Conservation (phyloP, 2,888 invertebrate genomes). For the Ctenicera cuprea region DNA sequence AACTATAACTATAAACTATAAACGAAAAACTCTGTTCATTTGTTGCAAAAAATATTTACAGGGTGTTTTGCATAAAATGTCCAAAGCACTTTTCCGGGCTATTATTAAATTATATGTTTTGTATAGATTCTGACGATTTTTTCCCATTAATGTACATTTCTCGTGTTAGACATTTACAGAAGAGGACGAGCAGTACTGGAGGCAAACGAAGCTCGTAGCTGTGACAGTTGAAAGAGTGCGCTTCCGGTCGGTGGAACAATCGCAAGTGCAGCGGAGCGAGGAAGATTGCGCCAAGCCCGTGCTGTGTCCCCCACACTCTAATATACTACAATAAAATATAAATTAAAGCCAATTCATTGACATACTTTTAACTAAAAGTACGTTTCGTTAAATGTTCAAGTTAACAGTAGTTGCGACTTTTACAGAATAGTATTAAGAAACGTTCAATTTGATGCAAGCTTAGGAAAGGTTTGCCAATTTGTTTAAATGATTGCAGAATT, state of each 20-base stretch:
- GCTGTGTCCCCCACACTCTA: slow-evolving; percentile 53
- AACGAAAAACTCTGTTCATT: no score
- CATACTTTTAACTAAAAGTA: slow-evolving; percentile 47
- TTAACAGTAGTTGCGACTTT: slow-evolving; percentile 4
- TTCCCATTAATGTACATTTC: slow-evolving; percentile 36
- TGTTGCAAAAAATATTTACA: not conserved
- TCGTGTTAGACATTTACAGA: slow-evolving; percentile 35
- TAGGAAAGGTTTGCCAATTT: no score
- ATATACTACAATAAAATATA: slow-evolving; percentile 55
- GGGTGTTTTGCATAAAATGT: no score
- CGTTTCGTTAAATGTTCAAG: slow-evolving; percentile 14
- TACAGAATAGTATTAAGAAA: not conserved
- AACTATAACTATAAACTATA: no score
- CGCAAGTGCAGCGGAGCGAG: slow-evolving; percentile 67
- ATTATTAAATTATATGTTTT: not conserved
- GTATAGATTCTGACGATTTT: not conserved
- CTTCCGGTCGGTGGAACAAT: slow-evolving; percentile 69
- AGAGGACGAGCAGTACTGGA: slow-evolving; percentile 39
- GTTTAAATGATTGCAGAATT: no score
- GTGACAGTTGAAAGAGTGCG: slow-evolving; percentile 69
- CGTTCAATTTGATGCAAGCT: not conserved
- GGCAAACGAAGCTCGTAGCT: slow-evolving; percentile 57
- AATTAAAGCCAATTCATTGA: slow-evolving; percentile 54
- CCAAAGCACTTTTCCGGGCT: no score
- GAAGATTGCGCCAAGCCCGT: slow-evolving; percentile 67